A percentile compares a stretch with the other conserved stretches of the same genome.
Evolutionary conservation across 1,140 invertebrate species (phyloP).

Genomic region (Galleria mellonella): DNA sequence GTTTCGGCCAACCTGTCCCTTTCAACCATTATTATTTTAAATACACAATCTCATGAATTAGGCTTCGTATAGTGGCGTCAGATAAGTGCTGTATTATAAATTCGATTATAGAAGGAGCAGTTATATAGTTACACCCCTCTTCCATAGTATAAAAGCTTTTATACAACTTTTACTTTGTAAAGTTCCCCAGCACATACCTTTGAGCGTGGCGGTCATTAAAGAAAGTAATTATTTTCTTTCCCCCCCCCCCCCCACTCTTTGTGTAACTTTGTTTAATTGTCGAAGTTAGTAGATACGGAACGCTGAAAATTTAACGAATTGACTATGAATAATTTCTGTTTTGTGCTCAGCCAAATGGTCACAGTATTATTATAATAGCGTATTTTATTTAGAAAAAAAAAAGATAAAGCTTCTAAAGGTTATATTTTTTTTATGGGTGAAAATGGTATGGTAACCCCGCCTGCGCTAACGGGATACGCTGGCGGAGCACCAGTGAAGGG

Average conservation of each 20-base stretch:
- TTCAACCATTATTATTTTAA: too few species aligned
- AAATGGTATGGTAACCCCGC: too few species aligned
- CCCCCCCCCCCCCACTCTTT: slow-evolving; percentile 24
- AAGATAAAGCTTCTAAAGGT: too few species aligned
- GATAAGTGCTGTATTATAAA: background rate
- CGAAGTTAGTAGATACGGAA: slow-evolving; percentile 20
- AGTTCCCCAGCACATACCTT: slow-evolving; percentile 19
- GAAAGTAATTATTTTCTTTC: slow-evolving; percentile 31
- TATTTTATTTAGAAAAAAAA: too few species aligned
- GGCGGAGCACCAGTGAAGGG: too few species aligned
- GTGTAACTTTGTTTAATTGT: slow-evolving; percentile 32
- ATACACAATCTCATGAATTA: too few species aligned
- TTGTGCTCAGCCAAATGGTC: too few species aligned
- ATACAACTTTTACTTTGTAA: slow-evolving; percentile 24
- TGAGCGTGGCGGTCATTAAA: slow-evolving; percentile 24
- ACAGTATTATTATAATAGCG: too few species aligned
- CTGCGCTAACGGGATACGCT: too few species aligned
- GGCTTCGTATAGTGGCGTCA: too few species aligned
- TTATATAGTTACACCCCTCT: background rate
- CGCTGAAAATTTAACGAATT: slow-evolving; percentile 17
- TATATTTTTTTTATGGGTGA: too few species aligned
- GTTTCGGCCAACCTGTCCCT: too few species aligned
- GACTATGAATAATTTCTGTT: background rate
- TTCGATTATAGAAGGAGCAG: background rate
- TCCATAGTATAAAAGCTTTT: background rate